These are phyloP conservation scores for Acutogordius australiensis DNA, from an alignment of 2,888 invertebrate species.

Conservation along the genomic window DNA sequence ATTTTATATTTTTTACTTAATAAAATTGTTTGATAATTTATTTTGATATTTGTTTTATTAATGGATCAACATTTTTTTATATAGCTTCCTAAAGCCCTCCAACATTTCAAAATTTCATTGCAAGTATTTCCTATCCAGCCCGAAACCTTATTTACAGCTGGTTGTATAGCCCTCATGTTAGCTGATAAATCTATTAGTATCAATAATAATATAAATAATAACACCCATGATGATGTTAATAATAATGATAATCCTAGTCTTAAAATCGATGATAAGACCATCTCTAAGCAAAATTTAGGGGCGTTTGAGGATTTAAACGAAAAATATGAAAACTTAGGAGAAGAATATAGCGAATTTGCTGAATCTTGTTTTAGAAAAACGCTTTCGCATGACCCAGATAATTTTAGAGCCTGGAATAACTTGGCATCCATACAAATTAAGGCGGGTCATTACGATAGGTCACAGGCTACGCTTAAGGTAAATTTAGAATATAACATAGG, in stretches of 20 bases:
- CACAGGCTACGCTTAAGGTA: not conserved
- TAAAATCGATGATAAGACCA: not conserved
- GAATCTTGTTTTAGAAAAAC: not conserved
- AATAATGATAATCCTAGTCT: not conserved
- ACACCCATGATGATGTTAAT: not conserved
- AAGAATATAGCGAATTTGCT: not conserved
- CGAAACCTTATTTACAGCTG: not conserved
- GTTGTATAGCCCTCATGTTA: not conserved
- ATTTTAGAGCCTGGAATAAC: constrained; percentile 11
- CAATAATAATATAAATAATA: not conserved
- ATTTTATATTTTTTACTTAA: too few species aligned
- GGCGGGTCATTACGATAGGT: not conserved
- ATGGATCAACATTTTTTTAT: too few species aligned
- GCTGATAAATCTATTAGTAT: not conserved
- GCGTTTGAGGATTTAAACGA: too few species aligned
- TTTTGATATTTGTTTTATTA: too few species aligned
- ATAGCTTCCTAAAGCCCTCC: not conserved
- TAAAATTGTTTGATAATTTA: too few species aligned
- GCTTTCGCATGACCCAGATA: not conserved
- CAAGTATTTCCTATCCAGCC: not conserved
- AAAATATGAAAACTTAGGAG: not conserved
- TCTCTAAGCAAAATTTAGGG: not conserved
- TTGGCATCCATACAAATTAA: not conserved
- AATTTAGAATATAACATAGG: too few species aligned
- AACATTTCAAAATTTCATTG: constrained; percentile 2